phyloP scores from a whole-genome alignment of 2,797 vertebrate genomes.

The Aeoliscus strigatus region DNA sequence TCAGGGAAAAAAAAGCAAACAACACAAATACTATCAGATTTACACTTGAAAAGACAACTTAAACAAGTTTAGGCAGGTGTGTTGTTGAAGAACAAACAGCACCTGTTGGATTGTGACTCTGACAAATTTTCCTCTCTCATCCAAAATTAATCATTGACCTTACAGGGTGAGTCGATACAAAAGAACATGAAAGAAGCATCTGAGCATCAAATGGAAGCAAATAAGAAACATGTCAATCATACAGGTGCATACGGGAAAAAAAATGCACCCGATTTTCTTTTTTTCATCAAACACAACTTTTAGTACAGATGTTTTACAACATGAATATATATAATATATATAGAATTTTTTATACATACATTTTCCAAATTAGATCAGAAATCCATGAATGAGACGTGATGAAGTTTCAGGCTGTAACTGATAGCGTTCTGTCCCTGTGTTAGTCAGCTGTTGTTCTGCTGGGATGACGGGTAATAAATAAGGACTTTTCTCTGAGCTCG shows the following conservation, averaged over 20 bases:
- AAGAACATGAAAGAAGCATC: constrained; percentile 42
- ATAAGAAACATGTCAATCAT: constrained; percentile 46
- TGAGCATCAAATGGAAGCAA: constrained; percentile 39
- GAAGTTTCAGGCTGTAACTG: constrained; percentile 41
- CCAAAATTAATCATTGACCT: constrained; percentile 42
- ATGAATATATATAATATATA: constrained; percentile 76
- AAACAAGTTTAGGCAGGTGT: constrained; percentile 82
- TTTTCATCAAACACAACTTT: constrained; percentile 62
- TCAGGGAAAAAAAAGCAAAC: constrained; percentile 71
- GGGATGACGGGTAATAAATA: constrained; percentile 74
- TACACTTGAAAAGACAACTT: constrained; percentile 88
- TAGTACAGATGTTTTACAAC: constrained; percentile 72
- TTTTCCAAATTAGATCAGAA: constrained; percentile 70
- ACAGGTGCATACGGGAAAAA: constrained; percentile 40
- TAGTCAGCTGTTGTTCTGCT: constrained; percentile 50
- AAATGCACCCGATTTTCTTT: constrained; percentile 41
- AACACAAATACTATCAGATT: constrained; percentile 82
- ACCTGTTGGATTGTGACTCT: constrained; percentile 69
- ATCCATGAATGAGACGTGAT: constrained; percentile 35
- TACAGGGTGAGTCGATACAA: constrained; percentile 37
- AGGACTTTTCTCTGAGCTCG: constrained; percentile 68
- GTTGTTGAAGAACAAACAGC: constrained; percentile 45
- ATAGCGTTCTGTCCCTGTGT: constrained; percentile 52
- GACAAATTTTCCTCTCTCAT: constrained; percentile 52
- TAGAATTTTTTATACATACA: constrained; percentile 68